A percentile compares a stretch with the other conserved stretches of the same genome.
These are phyloP conservation scores for Enteromius argenteus DNA, from an alignment of 2,797 vertebrate species.

Conservation along the genomic window DNA sequence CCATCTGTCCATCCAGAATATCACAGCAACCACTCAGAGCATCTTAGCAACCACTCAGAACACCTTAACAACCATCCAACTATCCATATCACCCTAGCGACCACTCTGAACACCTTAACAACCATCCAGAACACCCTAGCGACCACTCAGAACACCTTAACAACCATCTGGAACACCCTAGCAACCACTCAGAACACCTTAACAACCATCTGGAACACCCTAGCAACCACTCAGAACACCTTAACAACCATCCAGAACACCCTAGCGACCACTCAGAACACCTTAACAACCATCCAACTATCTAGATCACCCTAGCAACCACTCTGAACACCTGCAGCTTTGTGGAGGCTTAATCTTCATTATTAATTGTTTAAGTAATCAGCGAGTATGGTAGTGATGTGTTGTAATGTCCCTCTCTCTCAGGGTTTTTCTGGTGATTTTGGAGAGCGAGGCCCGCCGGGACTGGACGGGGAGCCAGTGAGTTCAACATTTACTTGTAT, in stretches of 20 bases:
- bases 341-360: background rate
- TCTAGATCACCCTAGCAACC: background rate
- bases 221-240: too few species aligned
- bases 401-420: slow-evolving; percentile 19
- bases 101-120: background rate
- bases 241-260: background rate
- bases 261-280: background rate
- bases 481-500: slow-evolving; percentile 69
- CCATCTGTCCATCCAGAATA: background rate
- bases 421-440: slow-evolving; percentile 97
- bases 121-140: background rate
- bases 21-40: background rate
- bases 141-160: background rate
- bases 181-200: background rate
- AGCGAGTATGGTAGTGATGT: background rate
- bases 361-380: background rate
- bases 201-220: background rate
- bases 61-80: background rate
- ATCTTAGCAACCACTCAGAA: background rate
- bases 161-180: background rate
- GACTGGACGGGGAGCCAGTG: slow-evolving; percentile 95
- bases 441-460: slow-evolving; percentile 94
- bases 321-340: background rate
- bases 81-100: background rate
- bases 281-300: background rate